Base-by-base conservation (phyloP, 1,140 invertebrate species). In the Elysia chlorotica region DNA sequence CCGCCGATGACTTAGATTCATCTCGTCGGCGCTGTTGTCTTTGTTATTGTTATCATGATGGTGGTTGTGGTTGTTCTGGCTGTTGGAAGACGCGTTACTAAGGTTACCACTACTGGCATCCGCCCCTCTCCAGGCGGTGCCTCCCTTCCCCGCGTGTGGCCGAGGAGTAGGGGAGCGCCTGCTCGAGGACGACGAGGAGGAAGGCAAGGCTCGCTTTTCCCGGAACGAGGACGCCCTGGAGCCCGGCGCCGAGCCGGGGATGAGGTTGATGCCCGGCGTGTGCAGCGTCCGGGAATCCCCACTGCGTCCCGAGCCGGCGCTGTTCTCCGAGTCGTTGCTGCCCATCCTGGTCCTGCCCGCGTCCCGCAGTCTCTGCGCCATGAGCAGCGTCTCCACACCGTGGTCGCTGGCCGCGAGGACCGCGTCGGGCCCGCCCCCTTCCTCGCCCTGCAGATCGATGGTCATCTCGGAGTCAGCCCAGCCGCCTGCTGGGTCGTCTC, bases 321-420 rank as follows among this genome's bases (percentile, higher is more conserved):
- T 75, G 62, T 75, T 65, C 41, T 68, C 65, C 2, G 65, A 68
- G 17, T 57, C 74, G 30, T 71, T 75, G 38, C 74, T 75, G 68
- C 71, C 54, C 74, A 75, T 63, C 41, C 41, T 33, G 23, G 35
- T 23, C 1, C 69, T 31, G 21, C 38, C 19, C 10, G 30, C 10
- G 56, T 36, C 5, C n/a, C 21, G 17, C 19, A n/a, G 10, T 65
- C 33, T 57, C 37, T 25, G 0, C 23, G 69, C 6, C 69, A 48
- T 2, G 3, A 17, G 23, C 21, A 37, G n/a, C n/a, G 23, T 30
- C 36, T 21, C 14, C 5, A 36, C 36, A 23, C 31, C 2, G 66
- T 48, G 25, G 6, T 21, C 10, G 41, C n/a, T 28, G 2, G 48
- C 38, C 2, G 38, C 23, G 14, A 2, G 33, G 4, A 14, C 23